A percentile compares a stretch with the other conserved stretches of the same genome.
phyloP scores from a whole-genome alignment of 1,140 invertebrate genomes.

The Proales similis region DNA sequence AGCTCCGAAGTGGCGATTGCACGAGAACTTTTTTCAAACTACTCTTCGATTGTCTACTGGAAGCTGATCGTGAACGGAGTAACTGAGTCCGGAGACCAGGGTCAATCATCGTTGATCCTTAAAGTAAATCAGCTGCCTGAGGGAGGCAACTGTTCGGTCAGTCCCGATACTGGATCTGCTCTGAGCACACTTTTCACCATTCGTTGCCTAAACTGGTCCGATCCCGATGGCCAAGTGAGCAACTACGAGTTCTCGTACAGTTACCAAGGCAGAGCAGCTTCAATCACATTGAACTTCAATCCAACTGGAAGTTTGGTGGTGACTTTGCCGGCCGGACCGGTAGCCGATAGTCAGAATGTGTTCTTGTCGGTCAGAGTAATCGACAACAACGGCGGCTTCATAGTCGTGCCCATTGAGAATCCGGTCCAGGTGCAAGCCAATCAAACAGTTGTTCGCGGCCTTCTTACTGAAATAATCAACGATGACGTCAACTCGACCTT shows the following conservation, averaged over 20 bases:
- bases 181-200: conserved; percentile 27
- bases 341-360: conserved; percentile 15
- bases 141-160: neutral
- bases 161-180: neutral
- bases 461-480: too few species aligned
- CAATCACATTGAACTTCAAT: neutral
- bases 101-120: conserved; percentile 4
- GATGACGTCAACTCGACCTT: too few species aligned
- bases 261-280: conserved; percentile 12
- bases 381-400: conserved; percentile 19
- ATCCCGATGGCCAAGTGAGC: conserved; percentile 10
- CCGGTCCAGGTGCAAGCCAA: too few species aligned
- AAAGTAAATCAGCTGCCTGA: conserved; percentile 8
- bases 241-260: conserved; percentile 20
- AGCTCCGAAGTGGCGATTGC: conserved; percentile 21
- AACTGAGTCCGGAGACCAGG: too few species aligned
- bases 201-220: conserved; percentile 1
- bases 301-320: neutral
- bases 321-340: conserved; percentile 15
- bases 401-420: too few species aligned
- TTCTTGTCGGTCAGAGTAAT: conserved; percentile 21
- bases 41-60: neutral
- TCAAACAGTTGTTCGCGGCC: too few species aligned
- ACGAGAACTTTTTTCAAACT: neutral
- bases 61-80: conserved; percentile 3